phyloP scores from a whole-genome alignment of 1,140 invertebrate species.

The Leptinotarsa defecta region DNA sequence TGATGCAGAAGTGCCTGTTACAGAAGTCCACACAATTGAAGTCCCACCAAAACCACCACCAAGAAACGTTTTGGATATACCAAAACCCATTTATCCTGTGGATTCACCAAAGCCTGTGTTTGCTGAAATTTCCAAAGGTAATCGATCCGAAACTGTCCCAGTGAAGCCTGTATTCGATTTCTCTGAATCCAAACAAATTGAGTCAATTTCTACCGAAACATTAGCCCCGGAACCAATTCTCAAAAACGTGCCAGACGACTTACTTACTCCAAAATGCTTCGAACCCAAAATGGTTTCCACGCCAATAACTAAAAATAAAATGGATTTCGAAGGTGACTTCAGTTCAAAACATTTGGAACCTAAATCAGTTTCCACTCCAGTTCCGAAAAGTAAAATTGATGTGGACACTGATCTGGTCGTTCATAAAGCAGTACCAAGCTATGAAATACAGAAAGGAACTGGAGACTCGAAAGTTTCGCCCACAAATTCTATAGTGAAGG shows the following conservation, averaged over 20 bases:
- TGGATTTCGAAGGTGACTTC: constrained; percentile 30
- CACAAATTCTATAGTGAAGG: constrained; percentile 53
- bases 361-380: constrained; percentile 43
- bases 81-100: constrained; percentile 48
- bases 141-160: background rate
- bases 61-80: constrained; percentile 45
- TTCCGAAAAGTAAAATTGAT: constrained; percentile 38
- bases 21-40: constrained; percentile 38
- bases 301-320: constrained; percentile 40
- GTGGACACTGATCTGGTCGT: constrained; percentile 37
- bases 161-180: constrained; percentile 38
- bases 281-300: constrained; percentile 48
- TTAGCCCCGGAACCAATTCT: background rate
- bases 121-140: constrained; percentile 1
- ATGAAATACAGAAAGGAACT: constrained; percentile 41
- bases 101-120: constrained; percentile 44
- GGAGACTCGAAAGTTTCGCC: constrained; percentile 52
- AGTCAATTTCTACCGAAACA: constrained; percentile 25
- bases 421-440: constrained; percentile 40
- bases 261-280: constrained; percentile 29
- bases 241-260: background rate
- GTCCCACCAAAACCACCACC: constrained; percentile 57
- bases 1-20: constrained; percentile 20
- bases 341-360: constrained; percentile 43
- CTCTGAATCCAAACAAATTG: constrained; percentile 24